phyloP scores from a whole-genome alignment of 2,888 invertebrate genomes.

The Venusia cambrica region DNA sequence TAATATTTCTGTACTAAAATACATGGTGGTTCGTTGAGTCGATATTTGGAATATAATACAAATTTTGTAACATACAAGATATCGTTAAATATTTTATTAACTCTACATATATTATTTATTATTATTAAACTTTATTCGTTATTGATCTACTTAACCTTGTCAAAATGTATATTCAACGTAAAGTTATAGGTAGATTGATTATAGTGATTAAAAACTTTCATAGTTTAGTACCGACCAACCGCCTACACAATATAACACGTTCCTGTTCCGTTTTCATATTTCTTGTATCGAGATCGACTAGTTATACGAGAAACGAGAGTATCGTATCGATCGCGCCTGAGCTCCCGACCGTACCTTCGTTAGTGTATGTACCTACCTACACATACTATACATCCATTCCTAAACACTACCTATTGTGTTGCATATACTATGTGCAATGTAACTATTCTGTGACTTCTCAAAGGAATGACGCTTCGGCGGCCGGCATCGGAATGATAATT shows the following conservation, averaged over 20 bases:
- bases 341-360: constrained; percentile 9
- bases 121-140: too few relatives aligned
- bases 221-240: constrained; percentile 2
- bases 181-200: too few relatives aligned
- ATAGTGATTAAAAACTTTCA: constrained; percentile 17
- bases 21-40: too few relatives aligned
- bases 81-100: too few relatives aligned
- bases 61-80: too few relatives aligned
- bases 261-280: constrained; percentile 13
- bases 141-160: too few relatives aligned
- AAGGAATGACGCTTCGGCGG: neutral
- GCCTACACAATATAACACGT: constrained; percentile 3
- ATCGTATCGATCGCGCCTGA: constrained; percentile 19
- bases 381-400: constrained; percentile 4
- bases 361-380: constrained; percentile 4
- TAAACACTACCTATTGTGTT: too few relatives aligned
- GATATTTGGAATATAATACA: too few relatives aligned
- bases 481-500: neutral
- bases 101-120: too few relatives aligned
- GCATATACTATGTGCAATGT: constrained; percentile 14
- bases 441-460: neutral
- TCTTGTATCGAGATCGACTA: constrained; percentile 18
- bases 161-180: too few relatives aligned
- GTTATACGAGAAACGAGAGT: constrained; percentile 13
- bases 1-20: constrained; percentile 4